Conservation (phyloP, 2,888 invertebrate genomes). For the Andrena flavipes region DNA sequence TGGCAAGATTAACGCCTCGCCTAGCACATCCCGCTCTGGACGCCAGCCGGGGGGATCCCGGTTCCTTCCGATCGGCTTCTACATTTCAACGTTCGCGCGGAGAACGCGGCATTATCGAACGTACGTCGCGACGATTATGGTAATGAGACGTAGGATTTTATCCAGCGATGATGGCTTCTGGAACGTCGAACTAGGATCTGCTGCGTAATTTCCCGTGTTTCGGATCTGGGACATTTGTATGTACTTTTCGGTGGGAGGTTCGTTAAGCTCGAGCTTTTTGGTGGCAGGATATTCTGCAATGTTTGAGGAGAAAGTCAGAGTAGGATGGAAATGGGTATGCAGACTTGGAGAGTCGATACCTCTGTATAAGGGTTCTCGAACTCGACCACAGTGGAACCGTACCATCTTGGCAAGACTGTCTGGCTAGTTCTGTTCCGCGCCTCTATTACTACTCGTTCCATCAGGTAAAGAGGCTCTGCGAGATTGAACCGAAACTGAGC, state of each 20-base stretch:
- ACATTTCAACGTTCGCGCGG: neutral
- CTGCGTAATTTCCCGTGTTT: neutral
- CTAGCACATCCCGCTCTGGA: neutral
- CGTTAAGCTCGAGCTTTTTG: neutral
- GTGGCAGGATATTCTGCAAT: neutral
- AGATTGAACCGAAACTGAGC: constrained; percentile 8
- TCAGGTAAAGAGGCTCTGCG: constrained; percentile 13
- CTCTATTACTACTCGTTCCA: neutral
- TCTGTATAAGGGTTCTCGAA: neutral
- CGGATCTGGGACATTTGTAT: neutral
- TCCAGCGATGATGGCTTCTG: neutral
- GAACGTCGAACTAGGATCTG: neutral
- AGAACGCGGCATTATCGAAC: neutral
- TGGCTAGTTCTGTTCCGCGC: neutral
- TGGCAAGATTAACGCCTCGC: constrained; percentile 36
- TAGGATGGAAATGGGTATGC: neutral
- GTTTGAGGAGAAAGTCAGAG: neutral
- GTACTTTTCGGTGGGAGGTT: neutral
- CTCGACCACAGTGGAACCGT: constrained; percentile 3
- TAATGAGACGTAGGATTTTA: constrained; percentile 5
- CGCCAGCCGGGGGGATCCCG: too few species aligned
- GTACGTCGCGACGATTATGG: neutral
- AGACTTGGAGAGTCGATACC: neutral
- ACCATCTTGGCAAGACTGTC: constrained; percentile 27
- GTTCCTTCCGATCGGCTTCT: neutral